Evolutionary conservation across 2,113 vertebrate species (phyloP).

Genomic region (Platysternon megacephalum): DNA sequence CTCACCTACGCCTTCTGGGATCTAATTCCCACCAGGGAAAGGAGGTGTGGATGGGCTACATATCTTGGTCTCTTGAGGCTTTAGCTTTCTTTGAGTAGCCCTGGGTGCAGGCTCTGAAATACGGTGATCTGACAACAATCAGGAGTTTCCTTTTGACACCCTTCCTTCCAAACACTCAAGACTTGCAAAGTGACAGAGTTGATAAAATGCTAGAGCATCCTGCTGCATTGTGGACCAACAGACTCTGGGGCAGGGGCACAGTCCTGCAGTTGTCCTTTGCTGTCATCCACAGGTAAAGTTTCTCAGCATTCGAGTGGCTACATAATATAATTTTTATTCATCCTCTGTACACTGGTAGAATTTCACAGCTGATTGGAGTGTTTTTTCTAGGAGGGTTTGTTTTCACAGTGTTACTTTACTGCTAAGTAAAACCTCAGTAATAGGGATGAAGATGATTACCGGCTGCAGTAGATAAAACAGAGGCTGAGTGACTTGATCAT

Average conservation of each 20-base stretch:
- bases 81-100: neutral
- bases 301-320: neutral
- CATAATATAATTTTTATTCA: neutral
- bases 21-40: conserved; percentile 49
- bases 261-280: neutral
- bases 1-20: conserved; percentile 15
- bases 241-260: neutral
- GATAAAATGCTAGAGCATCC: neutral
- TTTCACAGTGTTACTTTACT: neutral
- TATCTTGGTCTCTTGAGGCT: neutral
- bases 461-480: neutral
- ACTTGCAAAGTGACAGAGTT: neutral
- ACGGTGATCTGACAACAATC: neutral
- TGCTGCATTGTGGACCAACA: neutral
- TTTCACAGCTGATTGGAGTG: neutral
- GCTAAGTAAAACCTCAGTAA: neutral
- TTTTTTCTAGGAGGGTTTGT: neutral
- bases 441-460: neutral
- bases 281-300: conserved; percentile 18
- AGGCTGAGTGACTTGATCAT: neutral
- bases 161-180: conserved; percentile 16
- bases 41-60: neutral
- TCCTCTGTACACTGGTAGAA: neutral
- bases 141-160: neutral
- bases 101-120: neutral